These are phyloP conservation scores for Hecatera dysodea DNA, from an alignment of 2,888 invertebrate species.

Conservation along the genomic window DNA sequence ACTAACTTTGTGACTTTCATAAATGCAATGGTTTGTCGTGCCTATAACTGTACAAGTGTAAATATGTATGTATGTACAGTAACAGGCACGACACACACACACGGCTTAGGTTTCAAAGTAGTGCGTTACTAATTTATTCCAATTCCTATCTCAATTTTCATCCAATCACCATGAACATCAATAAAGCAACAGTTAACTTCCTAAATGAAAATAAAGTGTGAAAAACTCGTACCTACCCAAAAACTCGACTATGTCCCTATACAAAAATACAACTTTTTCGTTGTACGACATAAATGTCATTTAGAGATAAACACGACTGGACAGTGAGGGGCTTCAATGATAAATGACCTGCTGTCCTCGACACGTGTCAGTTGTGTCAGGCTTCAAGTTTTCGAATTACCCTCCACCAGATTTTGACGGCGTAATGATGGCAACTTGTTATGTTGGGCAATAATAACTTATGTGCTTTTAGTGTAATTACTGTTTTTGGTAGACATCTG, in stretches of 20 bases:
- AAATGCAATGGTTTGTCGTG: not conserved
- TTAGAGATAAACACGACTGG: constrained; percentile 57
- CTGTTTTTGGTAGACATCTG: too few species aligned
- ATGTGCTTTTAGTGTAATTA: not conserved
- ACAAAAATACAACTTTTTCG: constrained; percentile 43
- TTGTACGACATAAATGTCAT: constrained; percentile 47
- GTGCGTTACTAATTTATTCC: not conserved
- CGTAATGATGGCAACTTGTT: constrained; percentile 30
- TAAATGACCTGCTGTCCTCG: constrained; percentile 56
- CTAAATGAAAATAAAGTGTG: not conserved
- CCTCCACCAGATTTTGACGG: constrained; percentile 49
- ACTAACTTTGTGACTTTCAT: not conserved
- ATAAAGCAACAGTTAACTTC: not conserved
- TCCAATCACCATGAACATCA: not conserved
- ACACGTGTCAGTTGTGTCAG: constrained; percentile 55
- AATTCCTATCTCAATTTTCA: not conserved
- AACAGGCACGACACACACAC: too few species aligned
- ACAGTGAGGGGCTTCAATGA: constrained; percentile 58
- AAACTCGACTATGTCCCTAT: constrained; percentile 1
- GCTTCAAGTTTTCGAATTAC: constrained; percentile 60
- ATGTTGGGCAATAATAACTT: not conserved
- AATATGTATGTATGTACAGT: too few species aligned
- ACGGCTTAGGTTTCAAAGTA: too few species aligned
- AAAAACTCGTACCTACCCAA: not conserved
- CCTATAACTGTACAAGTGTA: too few species aligned